A percentile compares a stretch with the other conserved stretches of the same genome.
Conservation (phyloP, 2,113 vertebrate species). For the Globicephala melas region DNA sequence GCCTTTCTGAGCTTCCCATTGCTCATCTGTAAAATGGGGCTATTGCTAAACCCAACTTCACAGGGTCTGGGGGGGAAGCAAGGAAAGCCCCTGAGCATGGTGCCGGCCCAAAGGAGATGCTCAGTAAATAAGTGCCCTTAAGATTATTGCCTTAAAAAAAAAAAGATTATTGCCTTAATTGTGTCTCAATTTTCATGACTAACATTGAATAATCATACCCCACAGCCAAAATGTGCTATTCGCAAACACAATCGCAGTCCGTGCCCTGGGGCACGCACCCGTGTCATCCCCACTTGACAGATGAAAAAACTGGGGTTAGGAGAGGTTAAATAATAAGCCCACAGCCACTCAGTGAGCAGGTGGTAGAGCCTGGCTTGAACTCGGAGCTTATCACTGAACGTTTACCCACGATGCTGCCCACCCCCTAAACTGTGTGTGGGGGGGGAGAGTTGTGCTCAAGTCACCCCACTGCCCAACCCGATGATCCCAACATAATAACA, state of each 20-base stretch:
- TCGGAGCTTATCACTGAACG: not conserved
- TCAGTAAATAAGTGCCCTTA: not conserved
- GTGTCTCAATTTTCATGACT: not conserved
- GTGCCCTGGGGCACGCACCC: not conserved
- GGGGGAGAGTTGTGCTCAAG: not conserved
- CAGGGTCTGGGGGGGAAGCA: not conserved
- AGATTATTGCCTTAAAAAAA: not conserved
- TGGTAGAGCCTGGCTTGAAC: not conserved
- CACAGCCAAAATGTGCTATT: not conserved
- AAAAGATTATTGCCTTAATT: not conserved
- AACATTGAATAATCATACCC: not conserved
- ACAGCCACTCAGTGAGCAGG: not conserved
- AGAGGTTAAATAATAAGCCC: not conserved
- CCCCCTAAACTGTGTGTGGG: not conserved
- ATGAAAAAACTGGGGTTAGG: not conserved
- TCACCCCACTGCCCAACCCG: not conserved
- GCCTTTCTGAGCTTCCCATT: not conserved
- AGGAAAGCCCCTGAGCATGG: too few species aligned
- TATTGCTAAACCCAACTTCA: not conserved
- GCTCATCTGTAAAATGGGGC: not conserved
- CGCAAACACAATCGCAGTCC: fast-evolving
- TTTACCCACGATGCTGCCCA: not conserved
- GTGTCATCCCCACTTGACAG: not conserved
- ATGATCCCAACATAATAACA: not conserved
- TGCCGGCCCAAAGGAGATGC: not conserved